Evolutionary conservation across 2,797 vertebrate species (phyloP), one percentile per base, ranked within the genome.

Genomic region (Thaleichthys pacificus): DNA sequence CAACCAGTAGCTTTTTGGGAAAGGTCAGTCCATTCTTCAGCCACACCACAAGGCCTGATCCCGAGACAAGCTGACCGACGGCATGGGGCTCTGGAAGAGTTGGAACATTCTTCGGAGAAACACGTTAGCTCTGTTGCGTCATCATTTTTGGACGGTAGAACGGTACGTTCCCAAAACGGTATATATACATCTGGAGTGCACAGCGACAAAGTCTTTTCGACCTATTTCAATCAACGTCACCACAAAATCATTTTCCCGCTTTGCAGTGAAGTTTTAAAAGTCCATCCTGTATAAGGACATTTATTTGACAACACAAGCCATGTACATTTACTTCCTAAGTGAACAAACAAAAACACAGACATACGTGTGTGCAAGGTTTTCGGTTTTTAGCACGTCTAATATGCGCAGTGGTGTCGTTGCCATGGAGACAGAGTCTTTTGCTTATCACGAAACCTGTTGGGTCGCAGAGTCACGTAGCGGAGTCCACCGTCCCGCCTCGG

Each of bases 21-120:
- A 51, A 78, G 70, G 77, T 72, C 61, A 47, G 66, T 61, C 28
- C 64, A 14, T 78, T 65, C 61, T 21, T 60, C 61, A 64, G 70
- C 68, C 26, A 17, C 4, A 60, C 60, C 65, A 19, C 72, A 63
- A 69, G 4, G 9, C 21, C 26, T 22, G 35, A 19, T 14, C 12
- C 22, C 49, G 30, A 22, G 14, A 32, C 64, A 12, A 5, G 26
- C 19, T 51, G 56, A 66, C 17, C 15, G 22, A 3, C 26, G 28
- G 5, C 21, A 54, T 26, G 56, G 57, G 42, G 21, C 7, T 70
- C n/a, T 56, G 51, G 51, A 14, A 49, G 51, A 17, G 17, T 35
- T 54, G 38, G 8, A 42, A 61, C 26, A 57, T n/a, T 30, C 22
- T 56, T 12, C 22, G 14, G 61, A 28, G 42, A 38, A 71, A 68